A percentile compares a stretch with the other conserved stretches of the same genome.
Conservation (phyloP, 2,888 invertebrate species). For the Tiliacea citrago region DNA sequence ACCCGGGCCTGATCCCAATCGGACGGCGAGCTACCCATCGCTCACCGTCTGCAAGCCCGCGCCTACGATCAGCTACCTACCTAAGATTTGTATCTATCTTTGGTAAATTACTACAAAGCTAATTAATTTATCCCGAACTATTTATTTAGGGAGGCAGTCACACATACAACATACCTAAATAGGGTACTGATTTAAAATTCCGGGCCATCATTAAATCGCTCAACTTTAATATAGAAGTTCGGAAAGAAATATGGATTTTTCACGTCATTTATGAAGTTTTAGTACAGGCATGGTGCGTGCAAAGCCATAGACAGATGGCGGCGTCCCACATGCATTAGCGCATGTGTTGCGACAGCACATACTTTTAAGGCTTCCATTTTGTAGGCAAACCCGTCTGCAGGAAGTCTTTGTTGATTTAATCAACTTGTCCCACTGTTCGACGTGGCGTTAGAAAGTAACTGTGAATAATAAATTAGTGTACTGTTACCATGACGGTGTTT, state of each 20-base stretch:
- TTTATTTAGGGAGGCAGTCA: not conserved
- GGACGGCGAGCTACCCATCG: too few relatives aligned
- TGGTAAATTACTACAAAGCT: too few relatives aligned
- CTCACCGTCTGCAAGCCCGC: too few relatives aligned
- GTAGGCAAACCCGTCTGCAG: constrained; percentile 64
- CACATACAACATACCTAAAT: too few relatives aligned
- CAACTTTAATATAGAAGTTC: not conserved
- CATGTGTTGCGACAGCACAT: constrained; percentile 65
- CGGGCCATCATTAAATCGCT: not conserved
- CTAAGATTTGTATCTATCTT: too few relatives aligned
- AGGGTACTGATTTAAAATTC: not conserved
- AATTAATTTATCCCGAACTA: not conserved
- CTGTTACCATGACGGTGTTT: constrained; percentile 35
- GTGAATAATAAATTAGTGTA: constrained; percentile 34
- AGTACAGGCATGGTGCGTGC: constrained; percentile 39
- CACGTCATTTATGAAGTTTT: constrained; percentile 34
- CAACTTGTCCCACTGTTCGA: constrained; percentile 57
- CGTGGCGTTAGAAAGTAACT: constrained; percentile 42
- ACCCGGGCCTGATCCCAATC: too few relatives aligned
- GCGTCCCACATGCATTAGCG: constrained; percentile 74
- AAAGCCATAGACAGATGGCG: constrained; percentile 72
- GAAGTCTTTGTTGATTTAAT: constrained; percentile 73
- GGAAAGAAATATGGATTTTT: constrained; percentile 27
- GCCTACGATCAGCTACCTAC: too few relatives aligned
- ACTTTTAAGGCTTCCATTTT: constrained; percentile 78